Conservation (phyloP, 2,888 invertebrate species). For the Lasioglossum zephyrum region DNA sequence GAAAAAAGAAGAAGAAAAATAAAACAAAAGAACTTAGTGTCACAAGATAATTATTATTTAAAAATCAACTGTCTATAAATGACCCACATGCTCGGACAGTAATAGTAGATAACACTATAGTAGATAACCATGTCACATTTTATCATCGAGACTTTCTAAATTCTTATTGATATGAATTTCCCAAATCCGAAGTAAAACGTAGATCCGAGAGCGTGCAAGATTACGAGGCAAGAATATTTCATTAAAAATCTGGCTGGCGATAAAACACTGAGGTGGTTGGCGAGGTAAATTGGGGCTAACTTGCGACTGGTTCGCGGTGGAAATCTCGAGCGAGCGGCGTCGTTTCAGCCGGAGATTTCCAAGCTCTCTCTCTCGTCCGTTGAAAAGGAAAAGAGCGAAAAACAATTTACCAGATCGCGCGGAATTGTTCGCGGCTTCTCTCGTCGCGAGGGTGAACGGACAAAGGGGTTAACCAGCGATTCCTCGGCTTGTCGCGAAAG, state of each 20-base stretch:
- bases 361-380: background rate
- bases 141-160: no score
- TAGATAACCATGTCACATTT: no score
- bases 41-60: no score
- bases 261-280: background rate
- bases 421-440: slow-evolving; percentile 20
- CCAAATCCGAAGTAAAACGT: background rate
- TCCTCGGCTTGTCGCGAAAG: slow-evolving; percentile 48
- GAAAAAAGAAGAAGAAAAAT: no score
- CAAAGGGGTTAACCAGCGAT: slow-evolving; percentile 59
- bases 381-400: slow-evolving; percentile 27
- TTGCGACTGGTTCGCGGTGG: background rate
- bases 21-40: no score
- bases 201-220: background rate
- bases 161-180: background rate
- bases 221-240: background rate
- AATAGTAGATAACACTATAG: no score
- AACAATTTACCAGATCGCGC: slow-evolving; percentile 41
- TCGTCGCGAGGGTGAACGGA: slow-evolving; percentile 41
- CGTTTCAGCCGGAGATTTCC: background rate
- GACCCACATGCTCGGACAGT: no score
- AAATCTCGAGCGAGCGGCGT: background rate
- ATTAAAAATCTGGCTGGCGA: background rate
- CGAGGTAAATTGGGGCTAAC: slow-evolving; percentile 5
- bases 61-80: no score